Evolutionary conservation across 1,140 invertebrate genomes (phyloP).

Genomic region (Conus betulinus): DNA sequence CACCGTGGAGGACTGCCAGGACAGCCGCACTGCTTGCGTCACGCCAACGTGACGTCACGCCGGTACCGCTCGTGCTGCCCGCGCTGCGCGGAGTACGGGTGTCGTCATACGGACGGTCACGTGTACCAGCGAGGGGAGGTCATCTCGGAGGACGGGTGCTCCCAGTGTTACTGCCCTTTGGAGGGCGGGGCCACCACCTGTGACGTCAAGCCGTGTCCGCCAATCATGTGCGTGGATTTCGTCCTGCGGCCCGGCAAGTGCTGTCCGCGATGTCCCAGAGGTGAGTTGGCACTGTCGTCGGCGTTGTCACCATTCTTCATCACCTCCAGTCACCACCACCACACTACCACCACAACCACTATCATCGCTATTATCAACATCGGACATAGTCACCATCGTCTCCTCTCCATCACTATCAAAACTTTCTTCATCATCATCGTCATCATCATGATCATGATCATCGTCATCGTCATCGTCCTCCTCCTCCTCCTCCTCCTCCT

Average conservation of each 20-base stretch:
- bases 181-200: slow-evolving; percentile 30
- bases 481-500: not conserved
- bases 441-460: no score
- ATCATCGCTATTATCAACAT: not conserved
- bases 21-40: slow-evolving; percentile 27
- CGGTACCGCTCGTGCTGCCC: slow-evolving; percentile 20
- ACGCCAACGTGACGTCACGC: slow-evolving; percentile 19
- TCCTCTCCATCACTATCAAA: no score
- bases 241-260: slow-evolving; percentile 9
- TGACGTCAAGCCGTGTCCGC: slow-evolving; percentile 33
- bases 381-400: no score
- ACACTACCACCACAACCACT: not conserved
- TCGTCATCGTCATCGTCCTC: no score
- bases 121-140: slow-evolving; percentile 27
- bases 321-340: no score
- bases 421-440: no score
- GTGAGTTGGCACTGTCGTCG: not conserved
- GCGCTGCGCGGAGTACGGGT: slow-evolving; percentile 34
- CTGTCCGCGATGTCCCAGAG: slow-evolving; percentile 34
- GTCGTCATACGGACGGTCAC: slow-evolving; percentile 36
- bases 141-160: slow-evolving; percentile 21
- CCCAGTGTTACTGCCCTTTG: slow-evolving; percentile 35
- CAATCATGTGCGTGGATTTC: slow-evolving; percentile 25
- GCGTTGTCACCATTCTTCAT: no score
- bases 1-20: slow-evolving; percentile 31